Evolutionary conservation across 2,797 vertebrate genomes (phyloP), one percentile per base, ranked within the genome.

Genomic region (Pogoniulus pusillus): DNA sequence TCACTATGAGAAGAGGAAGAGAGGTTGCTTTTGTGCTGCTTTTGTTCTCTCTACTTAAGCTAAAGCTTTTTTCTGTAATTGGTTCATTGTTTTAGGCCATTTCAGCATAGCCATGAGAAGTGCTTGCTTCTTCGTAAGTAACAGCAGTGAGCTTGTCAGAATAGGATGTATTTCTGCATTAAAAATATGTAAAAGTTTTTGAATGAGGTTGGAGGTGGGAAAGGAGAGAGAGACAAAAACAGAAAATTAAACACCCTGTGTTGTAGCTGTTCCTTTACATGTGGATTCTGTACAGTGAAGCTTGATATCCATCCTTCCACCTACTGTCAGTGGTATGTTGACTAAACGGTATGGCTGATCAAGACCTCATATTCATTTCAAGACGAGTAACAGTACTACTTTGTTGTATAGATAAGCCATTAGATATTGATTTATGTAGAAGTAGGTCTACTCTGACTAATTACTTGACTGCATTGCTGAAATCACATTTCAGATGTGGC

Each of bases 281-380:
- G 1, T 4, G 7, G 70, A 23, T 24, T n/a, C 58, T 2, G 1
- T 6, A 4, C 22, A 8, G 65, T 80, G 79, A 70, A 58, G 1
- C 51, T 54, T 19, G 0, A 29, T 30, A 7, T 34, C 78, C 4
- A 0, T 9, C 69, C 19, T 62, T 54, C 55, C 1, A 1, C 34
- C 49, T 15, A 10, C 63, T 70, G 68, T 66, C 0, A 0, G 10
- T 11, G 37, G 1, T 0, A 0, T 63, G 71, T 75, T 27, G n/a
- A 16, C 49, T 12, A 2, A 41, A 20, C 12, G 6, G 6, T 7
- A 16, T 0, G 0, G 3, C 5, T 49, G n/a, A 6, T 13, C 12
- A 4, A 20, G 41, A 30, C 49, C 37, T 30, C 2, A 0, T 34
- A 3, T 60, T 83, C 30, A 1, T 32, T 53, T 75, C 70, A 16